A percentile compares a stretch with the other conserved stretches of the same genome.
These are phyloP conservation scores for Holothuria scabra DNA, from an alignment of 53 echinoderm and acorn worm genomes.

Conservation along the genomic window DNA sequence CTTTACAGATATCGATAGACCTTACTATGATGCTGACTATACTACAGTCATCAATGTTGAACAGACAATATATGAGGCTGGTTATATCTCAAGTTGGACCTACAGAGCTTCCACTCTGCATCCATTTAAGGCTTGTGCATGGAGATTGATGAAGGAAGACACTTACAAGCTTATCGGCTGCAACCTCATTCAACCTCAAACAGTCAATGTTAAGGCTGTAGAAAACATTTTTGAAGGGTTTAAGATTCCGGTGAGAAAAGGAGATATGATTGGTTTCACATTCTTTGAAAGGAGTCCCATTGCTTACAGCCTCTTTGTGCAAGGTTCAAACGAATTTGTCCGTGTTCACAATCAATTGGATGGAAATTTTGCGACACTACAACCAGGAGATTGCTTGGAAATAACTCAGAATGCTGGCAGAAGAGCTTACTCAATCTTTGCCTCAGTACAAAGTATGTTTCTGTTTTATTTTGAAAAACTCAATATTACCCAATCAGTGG, in stretches of 20 bases:
- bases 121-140: conserved; percentile 21
- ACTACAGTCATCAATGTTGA: conserved; percentile 21
- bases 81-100: conserved; percentile 4
- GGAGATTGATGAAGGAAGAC: conserved; percentile 19
- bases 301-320: neutral
- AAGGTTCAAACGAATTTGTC: neutral
- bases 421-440: conserved; percentile 31
- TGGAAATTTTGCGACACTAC: neutral
- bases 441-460: conserved; percentile 7
- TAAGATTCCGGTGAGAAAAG: conserved; percentile 21
- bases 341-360: conserved; percentile 12
- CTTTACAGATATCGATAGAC: neutral
- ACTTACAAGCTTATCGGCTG: conserved; percentile 38
- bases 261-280: conserved; percentile 19
- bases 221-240: neutral
- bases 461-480: neutral
- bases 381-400: conserved; percentile 1
- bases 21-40: conserved; percentile 21
- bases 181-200: conserved; percentile 2
- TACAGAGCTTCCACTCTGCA: neutral
- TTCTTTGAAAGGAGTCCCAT: conserved; percentile 21
- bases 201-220: neutral
- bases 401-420: neutral
- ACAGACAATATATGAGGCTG: neutral
- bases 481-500: no score